These are phyloP conservation scores for Connochaetes taurinus DNA, from an alignment of 2,113 vertebrate genomes.

Conservation along the genomic window DNA sequence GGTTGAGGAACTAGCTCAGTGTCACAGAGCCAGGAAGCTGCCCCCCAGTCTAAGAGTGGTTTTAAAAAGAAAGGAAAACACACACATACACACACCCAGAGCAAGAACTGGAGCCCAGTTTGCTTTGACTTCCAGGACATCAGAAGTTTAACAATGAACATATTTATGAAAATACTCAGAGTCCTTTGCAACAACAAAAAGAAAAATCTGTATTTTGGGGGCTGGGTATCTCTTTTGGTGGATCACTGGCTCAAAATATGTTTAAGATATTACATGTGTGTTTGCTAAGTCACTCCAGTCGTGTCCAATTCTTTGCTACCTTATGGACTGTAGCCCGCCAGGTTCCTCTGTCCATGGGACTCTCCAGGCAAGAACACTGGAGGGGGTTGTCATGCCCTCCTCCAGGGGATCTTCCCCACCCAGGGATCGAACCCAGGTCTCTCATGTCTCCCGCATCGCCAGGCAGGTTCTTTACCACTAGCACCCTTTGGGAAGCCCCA, in stretches of 20 bases:
- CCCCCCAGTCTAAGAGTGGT: too few relatives aligned
- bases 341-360: background rate
- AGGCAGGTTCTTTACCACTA: rapidly evolving
- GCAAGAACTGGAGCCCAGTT: background rate
- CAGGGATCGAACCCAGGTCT: background rate
- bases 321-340: background rate
- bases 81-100: background rate
- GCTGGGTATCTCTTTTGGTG: background rate
- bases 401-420: background rate
- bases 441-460: background rate
- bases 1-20: background rate
- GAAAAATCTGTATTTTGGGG: background rate
- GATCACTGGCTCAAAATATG: background rate
- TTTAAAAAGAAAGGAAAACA: background rate
- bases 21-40: background rate
- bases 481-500: background rate
- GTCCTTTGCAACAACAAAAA: background rate
- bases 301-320: background rate
- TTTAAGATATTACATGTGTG: background rate
- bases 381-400: background rate
- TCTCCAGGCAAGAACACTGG: background rate
- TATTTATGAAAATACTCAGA: background rate
- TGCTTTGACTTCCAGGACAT: background rate
- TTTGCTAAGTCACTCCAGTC: background rate
- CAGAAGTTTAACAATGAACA: background rate